Conservation (phyloP, 2,888 invertebrate species). For the Tridacna crocea region DNA sequence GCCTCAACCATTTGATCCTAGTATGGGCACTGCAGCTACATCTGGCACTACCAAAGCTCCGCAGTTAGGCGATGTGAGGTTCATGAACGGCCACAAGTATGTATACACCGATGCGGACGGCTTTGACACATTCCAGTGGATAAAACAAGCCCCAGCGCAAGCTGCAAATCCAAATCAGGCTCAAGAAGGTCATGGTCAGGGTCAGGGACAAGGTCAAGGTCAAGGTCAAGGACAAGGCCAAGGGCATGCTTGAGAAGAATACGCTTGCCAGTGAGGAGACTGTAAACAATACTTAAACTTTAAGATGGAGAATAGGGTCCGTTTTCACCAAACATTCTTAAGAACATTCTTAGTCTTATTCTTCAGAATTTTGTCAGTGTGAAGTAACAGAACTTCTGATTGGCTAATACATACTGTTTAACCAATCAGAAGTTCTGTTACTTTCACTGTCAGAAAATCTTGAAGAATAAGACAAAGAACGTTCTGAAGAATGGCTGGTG, state of each 20-base stretch:
- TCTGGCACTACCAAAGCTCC: constrained; percentile 25
- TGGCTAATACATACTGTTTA: no score
- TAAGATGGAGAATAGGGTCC: no score
- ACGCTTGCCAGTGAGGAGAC: no score
- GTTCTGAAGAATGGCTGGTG: no score
- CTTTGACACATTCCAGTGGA: constrained; percentile 47
- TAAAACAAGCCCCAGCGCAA: constrained; percentile 27
- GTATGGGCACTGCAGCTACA: background rate
- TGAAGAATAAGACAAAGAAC: no score
- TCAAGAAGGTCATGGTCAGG: constrained; percentile 5
- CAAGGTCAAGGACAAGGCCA: background rate
- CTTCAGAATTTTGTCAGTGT: no score
- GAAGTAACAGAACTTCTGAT: no score
- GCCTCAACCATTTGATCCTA: background rate
- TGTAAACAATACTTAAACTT: no score
- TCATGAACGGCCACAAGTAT: constrained; percentile 26
- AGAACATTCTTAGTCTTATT: no score
- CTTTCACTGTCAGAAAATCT: no score
- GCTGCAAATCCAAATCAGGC: constrained; percentile 3
- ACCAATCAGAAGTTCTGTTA: no score
- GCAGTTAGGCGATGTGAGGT: constrained; percentile 34
- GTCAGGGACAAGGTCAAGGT: constrained; percentile 6
- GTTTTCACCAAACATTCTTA: no score
- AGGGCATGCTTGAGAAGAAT: background rate
- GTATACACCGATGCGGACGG: constrained; percentile 43